Base-by-base conservation (phyloP, 1,140 invertebrate species). In the Notospermus geniculatus region DNA sequence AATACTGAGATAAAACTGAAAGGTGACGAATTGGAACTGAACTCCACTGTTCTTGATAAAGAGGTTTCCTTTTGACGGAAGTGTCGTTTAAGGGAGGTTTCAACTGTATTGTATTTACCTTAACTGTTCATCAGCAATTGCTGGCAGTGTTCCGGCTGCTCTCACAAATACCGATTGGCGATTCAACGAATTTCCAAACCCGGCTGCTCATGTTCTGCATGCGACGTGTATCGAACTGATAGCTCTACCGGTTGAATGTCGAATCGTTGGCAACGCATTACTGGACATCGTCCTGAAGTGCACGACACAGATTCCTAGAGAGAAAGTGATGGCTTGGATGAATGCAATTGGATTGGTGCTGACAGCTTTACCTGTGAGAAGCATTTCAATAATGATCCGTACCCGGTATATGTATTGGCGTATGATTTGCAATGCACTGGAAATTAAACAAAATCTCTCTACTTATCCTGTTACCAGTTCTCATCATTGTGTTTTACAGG, bases 341-440 rank as follows among this genome's bases (percentile, higher is more conserved):
- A 97, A 97, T 83, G 91, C 92, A 0, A 87, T 97, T 28, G 93
- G 91, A 15, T 83, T 97, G 1, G 85, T 97, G 28, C 84, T 97
- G 72, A 91, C 94, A 0, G 90, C 93, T 0, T 76, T 97, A 17
- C 95, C 95, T 0, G 80, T 80, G 71, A 74, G 71, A 97, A 94
- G 94, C 85, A 94, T 39, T 98, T 97, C 74, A 97, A 95, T 77
- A 95, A 98, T 81, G 97, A 97, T 73, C 91, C 94, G 0, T 97
- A 97, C 83, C 89, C 92, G 5, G 91, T 92, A n/a, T n/a, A n/a
- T n/a, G n/a, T n/a, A n/a, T n/a, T n/a, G n/a, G n/a, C n/a, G n/a
- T 9, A n/a, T 9, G 9, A 46, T 46, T n/a, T 1, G 23, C 9
- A 46, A 1, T 19, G n/a, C 43, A 46, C 1, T 46, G 4, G 1